Evolutionary conservation across 2,797 vertebrate species (phyloP), one percentile per base, ranked within the genome.

Genomic region (Mus spretus): DNA sequence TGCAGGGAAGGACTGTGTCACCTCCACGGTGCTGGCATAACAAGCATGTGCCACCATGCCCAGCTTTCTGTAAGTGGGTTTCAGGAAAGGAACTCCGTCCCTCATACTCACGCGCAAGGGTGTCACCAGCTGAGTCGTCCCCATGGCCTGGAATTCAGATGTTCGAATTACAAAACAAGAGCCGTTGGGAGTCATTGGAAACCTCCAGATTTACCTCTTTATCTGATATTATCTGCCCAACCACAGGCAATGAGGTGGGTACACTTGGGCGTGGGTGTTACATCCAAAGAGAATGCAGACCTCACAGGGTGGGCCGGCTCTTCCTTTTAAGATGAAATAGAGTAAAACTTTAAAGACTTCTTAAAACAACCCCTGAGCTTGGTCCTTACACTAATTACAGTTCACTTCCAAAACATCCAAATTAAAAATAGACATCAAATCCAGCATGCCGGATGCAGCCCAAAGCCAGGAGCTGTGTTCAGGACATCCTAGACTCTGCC

Each of bases 381-480:
- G 90, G 65, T 92, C 74, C 87, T 91, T 92, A 93, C 79, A 86
- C 89, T 97, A 96, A 98, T 98, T 97, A 94, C 50, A 79, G 90
- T 72, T 95, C 95, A 88, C 92, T 94, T 97, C 97, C 55, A 15
- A 96, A 96, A 91, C 24, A 55, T 85, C 92, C 92, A 90, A 67
- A 97, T 93, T 95, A 95, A 97, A 98, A 96, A 97, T 94, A 97
- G 92, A 96, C 86, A 70, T 93, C 85, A 67, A 75, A 95, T 92
- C 17, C 34, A 87, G 89, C 53, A 91, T 0, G 26, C 90, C 53
- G 65, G 94, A 84, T 91, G 50, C 67, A 85, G 90, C 95, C 94
- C 77, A 12, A 89, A 92, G 85, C 92, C 94, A 6, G 28, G 57
- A 67, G 93, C 94, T 78, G 4, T 84, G 83, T 57, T 90, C 90